Conservation (phyloP, 2,113 vertebrate species). For the Osmerus eperlanus region DNA sequence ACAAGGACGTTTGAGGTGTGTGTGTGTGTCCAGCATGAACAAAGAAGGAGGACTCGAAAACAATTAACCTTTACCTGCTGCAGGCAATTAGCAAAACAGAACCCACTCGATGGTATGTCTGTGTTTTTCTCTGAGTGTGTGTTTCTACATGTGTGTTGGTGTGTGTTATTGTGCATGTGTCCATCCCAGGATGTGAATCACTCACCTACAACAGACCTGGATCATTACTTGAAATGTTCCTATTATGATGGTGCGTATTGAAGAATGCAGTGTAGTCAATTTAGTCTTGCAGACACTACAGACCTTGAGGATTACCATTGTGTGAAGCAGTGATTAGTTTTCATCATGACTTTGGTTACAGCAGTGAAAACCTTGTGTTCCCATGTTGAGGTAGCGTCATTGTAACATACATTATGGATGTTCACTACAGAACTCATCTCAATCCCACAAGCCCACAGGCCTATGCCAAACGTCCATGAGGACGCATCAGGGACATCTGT, state of each 20-base stretch:
- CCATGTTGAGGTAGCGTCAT: conserved; percentile 6
- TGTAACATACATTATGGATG: conserved; percentile 40
- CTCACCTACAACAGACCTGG: too few relatives aligned
- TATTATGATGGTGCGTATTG: too few relatives aligned
- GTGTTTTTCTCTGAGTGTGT: neutral
- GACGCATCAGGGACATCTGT: conserved; percentile 46
- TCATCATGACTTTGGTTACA: too few relatives aligned
- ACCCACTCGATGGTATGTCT: neutral
- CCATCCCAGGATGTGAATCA: neutral
- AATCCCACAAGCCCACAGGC: conserved; percentile 29
- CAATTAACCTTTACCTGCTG: too few relatives aligned
- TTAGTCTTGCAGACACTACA: too few relatives aligned
- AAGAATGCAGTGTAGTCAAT: too few relatives aligned
- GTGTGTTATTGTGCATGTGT: conserved; percentile 5
- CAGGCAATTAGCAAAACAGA: neutral
- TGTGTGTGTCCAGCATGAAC: neutral
- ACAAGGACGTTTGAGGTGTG: neutral
- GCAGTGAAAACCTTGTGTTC: too few relatives aligned
- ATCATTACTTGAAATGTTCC: too few relatives aligned
- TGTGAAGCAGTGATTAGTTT: neutral
- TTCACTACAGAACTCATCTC: conserved; percentile 34
- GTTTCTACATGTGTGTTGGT: neutral
- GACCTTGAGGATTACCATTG: neutral
- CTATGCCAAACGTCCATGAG: conserved; percentile 22
- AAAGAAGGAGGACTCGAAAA: neutral